These are phyloP conservation scores for Andrena minutula DNA, from an alignment of 2,888 invertebrate species.

Conservation along the genomic window DNA sequence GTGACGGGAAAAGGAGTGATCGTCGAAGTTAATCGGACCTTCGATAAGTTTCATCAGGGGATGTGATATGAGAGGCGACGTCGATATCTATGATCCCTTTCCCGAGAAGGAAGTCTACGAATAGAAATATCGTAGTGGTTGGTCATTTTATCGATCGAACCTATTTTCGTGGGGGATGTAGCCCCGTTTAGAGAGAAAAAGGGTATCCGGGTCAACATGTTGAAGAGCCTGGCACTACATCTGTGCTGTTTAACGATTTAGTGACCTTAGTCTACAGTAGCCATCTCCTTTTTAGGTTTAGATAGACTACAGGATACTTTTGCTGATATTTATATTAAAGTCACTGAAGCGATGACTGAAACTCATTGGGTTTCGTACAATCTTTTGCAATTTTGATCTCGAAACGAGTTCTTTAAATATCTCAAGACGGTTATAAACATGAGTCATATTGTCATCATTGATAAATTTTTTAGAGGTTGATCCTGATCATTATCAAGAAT, in stretches of 20 bases:
- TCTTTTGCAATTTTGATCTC: not conserved
- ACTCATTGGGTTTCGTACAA: not conserved
- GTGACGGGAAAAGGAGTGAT: slow-evolving; percentile 23
- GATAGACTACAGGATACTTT: too few relatives aligned
- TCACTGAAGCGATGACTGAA: too few relatives aligned
- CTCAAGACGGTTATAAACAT: not conserved
- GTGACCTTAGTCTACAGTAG: not conserved
- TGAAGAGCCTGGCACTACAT: slow-evolving; percentile 11
- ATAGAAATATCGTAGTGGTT: slow-evolving; percentile 35
- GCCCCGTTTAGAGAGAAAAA: not conserved
- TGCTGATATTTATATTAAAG: too few relatives aligned
- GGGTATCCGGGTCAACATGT: slow-evolving; percentile 26
- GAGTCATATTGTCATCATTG: not conserved
- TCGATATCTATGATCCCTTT: slow-evolving; percentile 4
- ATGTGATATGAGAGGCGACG: slow-evolving; percentile 11
- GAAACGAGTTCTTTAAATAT: too few relatives aligned
- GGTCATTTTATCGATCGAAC: slow-evolving; percentile 47
- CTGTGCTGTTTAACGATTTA: not conserved
- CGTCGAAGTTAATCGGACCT: slow-evolving; percentile 30
- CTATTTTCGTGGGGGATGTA: slow-evolving; percentile 34
- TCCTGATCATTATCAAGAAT: not conserved
- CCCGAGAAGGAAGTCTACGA: slow-evolving; percentile 22
- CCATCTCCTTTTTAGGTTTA: too few relatives aligned
- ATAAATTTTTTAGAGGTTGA: not conserved
- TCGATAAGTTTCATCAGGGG: slow-evolving; percentile 43